Evolutionary conservation across 2,797 vertebrate genomes (phyloP).

Genomic region (Ibycter americanus): DNA sequence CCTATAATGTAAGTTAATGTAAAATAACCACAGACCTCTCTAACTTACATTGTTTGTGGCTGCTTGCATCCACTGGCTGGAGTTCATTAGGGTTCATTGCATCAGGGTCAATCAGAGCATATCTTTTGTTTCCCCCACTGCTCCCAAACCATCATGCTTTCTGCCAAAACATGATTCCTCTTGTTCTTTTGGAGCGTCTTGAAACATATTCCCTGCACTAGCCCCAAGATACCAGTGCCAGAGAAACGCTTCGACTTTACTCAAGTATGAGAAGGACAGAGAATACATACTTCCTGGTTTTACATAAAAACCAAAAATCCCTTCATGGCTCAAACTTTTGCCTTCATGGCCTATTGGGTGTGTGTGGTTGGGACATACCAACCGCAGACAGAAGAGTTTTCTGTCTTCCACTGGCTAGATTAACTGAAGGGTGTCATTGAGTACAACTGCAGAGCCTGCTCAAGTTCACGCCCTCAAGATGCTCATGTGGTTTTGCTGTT

Average conservation of each 20-base stretch:
- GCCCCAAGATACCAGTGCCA: background rate
- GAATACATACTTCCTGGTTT: background rate
- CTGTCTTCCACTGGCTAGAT: background rate
- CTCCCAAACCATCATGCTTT: background rate
- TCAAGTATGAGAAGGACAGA: background rate
- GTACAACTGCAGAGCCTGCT: background rate
- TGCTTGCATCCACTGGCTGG: background rate
- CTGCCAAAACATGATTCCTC: background rate
- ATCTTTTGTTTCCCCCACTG: background rate
- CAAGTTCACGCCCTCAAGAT: background rate
- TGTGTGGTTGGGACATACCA: background rate
- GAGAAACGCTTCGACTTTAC: background rate
- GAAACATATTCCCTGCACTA: background rate
- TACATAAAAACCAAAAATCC: background rate
- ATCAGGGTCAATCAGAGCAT: background rate
- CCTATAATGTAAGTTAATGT: constrained; percentile 10
- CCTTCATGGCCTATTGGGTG: background rate
- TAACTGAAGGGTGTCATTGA: background rate
- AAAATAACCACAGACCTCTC: constrained; percentile 30
- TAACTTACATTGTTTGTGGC: background rate
- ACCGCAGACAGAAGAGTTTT: background rate
- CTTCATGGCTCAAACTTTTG: background rate
- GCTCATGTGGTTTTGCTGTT: background rate
- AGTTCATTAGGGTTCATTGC: background rate
- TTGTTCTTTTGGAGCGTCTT: background rate